Base-by-base conservation (phyloP, 2,888 invertebrate genomes). In the Hirtodrosophila cameraria region DNA sequence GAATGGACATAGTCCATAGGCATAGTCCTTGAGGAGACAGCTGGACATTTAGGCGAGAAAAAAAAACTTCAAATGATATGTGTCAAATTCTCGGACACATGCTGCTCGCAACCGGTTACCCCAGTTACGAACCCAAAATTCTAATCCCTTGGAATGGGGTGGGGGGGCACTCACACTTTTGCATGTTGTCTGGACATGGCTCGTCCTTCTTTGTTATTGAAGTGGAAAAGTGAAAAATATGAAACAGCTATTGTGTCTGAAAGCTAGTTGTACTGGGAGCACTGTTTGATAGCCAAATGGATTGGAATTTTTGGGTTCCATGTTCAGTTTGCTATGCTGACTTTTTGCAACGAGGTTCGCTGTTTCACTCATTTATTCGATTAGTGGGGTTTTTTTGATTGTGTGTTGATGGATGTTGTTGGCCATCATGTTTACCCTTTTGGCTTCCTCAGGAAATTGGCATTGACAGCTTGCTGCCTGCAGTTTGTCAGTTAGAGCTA, bases 81-180 rank as follows among this genome's bases (percentile, higher is more conserved):
- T 85, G 81, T 85, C 80, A 76, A 85, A 76, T 64, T 60, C 65
- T 64, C 50, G 50, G 75, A 65, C 79, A 71, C 57, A 81, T 66
- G 61, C 63, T 54, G 49, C 64, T 53, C 39, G 46, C 27, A 41
- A 53, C 61, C 54, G 30, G 53, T 61, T 61, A 42, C 48, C 31
- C 27, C 5, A 13, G 20, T 11, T 25, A 20, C 33, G 20, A 30
- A 35, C 7, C 28, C 35, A 8, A 25, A 23, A 12, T 8, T 36
- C 39, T 28, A n/a, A 11, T 23, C 6, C 18, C 11, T n/a, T 3
- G 23, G 18, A 16, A 39, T 31, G 46, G n/a, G n/a, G n/a, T n/a
- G n/a, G n/a, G n/a, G n/a, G n/a, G 23, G n/a, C 23, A 27, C 43
- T 66, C 23, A 28, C 20, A 28, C 6, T 20, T 60, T 35, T 49